Conservation (phyloP, 2,888 invertebrate species). For the Alcis repandata region DNA sequence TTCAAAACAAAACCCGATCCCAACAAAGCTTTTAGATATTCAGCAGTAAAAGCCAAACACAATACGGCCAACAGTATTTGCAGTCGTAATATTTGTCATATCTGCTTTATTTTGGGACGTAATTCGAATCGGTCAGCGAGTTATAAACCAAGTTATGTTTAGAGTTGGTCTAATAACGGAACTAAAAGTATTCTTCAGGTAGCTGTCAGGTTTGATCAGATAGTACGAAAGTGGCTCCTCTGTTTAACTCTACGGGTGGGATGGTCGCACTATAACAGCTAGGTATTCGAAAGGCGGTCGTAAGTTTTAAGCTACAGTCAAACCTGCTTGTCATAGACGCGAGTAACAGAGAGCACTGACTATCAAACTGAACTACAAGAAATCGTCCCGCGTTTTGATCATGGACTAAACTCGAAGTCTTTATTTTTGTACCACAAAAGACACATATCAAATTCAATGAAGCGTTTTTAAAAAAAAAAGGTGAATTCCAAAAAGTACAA, state of each 20-base stretch:
- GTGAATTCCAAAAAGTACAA: no score
- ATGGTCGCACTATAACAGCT: not conserved
- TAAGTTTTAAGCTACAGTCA: slow-evolving; percentile 3
- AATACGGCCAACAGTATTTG: not conserved
- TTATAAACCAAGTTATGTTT: not conserved
- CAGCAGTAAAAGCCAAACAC: not conserved
- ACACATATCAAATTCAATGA: no score
- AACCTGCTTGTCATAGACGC: no score
- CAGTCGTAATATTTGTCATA: not conserved
- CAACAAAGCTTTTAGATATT: not conserved
- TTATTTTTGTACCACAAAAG: no score
- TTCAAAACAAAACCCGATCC: not conserved
- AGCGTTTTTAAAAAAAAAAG: no score
- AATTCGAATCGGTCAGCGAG: not conserved
- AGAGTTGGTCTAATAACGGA: not conserved
- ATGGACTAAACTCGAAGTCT: no score
- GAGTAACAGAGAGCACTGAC: no score
- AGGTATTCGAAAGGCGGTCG: not conserved
- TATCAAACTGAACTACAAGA: no score
- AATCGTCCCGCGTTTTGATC: no score
- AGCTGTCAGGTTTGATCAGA: not conserved
- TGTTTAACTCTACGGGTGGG: not conserved
- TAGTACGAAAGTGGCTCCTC: not conserved
- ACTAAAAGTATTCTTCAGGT: not conserved
- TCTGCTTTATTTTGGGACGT: not conserved